Conservation (phyloP, 2,888 invertebrate species). For the Prostheceraeus crozeri region DNA sequence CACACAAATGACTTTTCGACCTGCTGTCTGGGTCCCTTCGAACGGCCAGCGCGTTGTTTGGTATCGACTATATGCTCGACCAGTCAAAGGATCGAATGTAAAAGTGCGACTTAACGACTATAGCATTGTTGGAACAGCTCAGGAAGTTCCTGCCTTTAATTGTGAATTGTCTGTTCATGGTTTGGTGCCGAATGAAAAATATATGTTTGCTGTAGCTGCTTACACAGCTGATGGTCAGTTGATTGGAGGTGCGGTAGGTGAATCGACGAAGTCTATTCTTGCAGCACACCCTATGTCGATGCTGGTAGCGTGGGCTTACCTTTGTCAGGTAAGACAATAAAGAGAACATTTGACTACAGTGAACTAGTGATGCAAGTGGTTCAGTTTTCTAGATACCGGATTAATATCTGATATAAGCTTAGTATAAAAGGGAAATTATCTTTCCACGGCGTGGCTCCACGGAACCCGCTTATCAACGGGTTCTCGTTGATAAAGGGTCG, state of each 20-base stretch:
- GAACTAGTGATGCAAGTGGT: too few species aligned
- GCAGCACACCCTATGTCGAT: conserved; percentile 53
- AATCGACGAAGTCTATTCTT: conserved; percentile 52
- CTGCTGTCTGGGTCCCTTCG: conserved; percentile 45
- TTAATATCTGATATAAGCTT: too few species aligned
- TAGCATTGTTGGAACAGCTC: too few species aligned
- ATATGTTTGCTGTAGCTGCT: conserved; percentile 55
- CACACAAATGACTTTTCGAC: conserved; percentile 51
- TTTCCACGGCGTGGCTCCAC: too few species aligned
- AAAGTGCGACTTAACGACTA: too few species aligned
- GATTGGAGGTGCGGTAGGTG: conserved; percentile 53
- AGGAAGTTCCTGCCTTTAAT: conserved; percentile 49
- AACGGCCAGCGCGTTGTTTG: conserved; percentile 45
- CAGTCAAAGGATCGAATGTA: too few species aligned
- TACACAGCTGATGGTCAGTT: conserved; percentile 54
- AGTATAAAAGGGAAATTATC: too few species aligned
- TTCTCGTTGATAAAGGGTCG: too few species aligned
- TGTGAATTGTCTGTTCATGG: conserved; percentile 49
- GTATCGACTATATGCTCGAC: conserved; percentile 53
- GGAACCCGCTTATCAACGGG: too few species aligned
- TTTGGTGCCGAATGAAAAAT: conserved; percentile 49
- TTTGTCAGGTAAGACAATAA: conserved; percentile 47
- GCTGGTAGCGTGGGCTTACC: conserved; percentile 53
- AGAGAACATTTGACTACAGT: too few species aligned
- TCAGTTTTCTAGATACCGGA: too few species aligned